A percentile compares a stretch with the other conserved stretches of the same genome.
Evolutionary conservation across 2,113 vertebrate species (phyloP).

Genomic region (Phaetusa simplex): DNA sequence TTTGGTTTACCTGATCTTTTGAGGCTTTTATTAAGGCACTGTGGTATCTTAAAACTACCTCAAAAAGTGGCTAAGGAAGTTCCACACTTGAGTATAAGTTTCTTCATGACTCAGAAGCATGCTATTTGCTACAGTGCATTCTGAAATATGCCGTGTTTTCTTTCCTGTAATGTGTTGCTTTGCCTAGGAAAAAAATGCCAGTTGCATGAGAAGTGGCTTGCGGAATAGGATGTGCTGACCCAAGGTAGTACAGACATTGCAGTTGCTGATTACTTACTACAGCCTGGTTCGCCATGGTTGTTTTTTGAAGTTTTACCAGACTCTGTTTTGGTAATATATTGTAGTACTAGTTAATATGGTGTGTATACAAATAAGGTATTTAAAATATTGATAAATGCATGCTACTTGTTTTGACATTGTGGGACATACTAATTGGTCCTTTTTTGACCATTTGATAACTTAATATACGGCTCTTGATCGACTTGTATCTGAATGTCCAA

Average conservation of each 20-base stretch:
- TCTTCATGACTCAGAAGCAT: background rate
- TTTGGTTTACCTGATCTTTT: background rate
- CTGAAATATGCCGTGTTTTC: background rate
- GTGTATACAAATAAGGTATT: background rate
- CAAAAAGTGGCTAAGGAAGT: background rate
- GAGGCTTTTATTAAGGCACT: background rate
- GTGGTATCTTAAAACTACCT: background rate
- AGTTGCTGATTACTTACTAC: background rate
- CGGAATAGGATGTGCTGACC: background rate
- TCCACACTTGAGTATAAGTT: background rate
- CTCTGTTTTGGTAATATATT: background rate
- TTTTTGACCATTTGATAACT: background rate
- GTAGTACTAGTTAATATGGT: accelerated
- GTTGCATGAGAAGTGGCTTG: background rate
- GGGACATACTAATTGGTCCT: background rate
- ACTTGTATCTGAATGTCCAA: background rate
- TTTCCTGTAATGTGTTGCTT: background rate
- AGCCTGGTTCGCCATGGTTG: background rate
- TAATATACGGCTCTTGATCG: background rate
- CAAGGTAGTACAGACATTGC: background rate
- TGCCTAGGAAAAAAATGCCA: background rate
- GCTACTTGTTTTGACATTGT: background rate
- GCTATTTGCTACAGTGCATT: background rate
- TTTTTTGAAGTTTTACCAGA: background rate
- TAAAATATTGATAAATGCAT: background rate